Conservation (phyloP, 2,888 invertebrate species). For the Agrochola macilenta region DNA sequence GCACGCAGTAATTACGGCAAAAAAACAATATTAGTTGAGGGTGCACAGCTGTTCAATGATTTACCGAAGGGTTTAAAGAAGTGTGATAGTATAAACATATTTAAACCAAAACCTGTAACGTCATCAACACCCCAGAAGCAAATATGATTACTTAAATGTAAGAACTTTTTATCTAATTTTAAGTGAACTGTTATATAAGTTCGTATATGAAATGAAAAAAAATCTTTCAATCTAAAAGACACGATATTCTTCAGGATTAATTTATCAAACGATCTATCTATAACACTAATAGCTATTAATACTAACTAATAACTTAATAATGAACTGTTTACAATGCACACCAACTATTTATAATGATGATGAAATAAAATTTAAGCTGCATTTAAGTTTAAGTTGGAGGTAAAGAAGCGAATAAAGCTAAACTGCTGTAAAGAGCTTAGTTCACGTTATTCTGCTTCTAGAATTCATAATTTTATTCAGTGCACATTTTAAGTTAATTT, state of each 20-base stretch:
- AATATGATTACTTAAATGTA: no score
- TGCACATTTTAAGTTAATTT: constrained; percentile 30
- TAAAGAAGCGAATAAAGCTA: constrained; percentile 43
- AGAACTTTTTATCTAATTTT: no score
- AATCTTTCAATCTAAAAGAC: no score
- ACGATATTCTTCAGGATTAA: not conserved
- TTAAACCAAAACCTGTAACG: no score
- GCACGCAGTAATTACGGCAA: no score
- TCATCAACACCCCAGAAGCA: no score
- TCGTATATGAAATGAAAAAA: no score
- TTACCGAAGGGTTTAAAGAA: no score
- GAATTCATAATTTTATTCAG: constrained; percentile 16
- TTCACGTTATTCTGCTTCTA: constrained; percentile 12
- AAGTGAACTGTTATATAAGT: no score
- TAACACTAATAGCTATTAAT: not conserved
- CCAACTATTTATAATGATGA: constrained; percentile 21
- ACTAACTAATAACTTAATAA: not conserved
- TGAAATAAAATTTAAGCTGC: constrained; percentile 34
- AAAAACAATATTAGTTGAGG: no score
- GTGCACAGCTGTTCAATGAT: no score
- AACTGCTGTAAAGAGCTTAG: constrained; percentile 38
- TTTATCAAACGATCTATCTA: not conserved
- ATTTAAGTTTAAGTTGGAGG: constrained; percentile 30
- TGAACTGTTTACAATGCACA: not conserved
- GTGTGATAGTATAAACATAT: no score